phyloP scores from a whole-genome alignment of 37 sponge, comb jelly and placozoan genomes.

The Cliona cf. orientalis region DNA sequence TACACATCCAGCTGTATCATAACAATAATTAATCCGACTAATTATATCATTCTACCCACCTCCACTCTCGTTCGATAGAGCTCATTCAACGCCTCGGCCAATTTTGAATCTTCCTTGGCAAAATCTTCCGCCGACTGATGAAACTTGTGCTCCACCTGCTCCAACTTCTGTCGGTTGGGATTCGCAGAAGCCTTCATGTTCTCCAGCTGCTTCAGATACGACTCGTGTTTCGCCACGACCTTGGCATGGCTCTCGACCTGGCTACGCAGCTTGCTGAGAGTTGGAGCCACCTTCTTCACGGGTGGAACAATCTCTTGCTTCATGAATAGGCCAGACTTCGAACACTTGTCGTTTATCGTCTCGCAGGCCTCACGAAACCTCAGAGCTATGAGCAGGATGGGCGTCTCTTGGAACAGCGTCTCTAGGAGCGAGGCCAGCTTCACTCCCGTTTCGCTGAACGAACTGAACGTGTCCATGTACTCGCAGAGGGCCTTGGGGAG shows the following conservation, averaged over 20 bases:
- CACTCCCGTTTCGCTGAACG: constrained; percentile 34
- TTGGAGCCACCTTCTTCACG: constrained; percentile 53
- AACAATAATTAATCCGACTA: background rate
- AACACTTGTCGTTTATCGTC: constrained; percentile 43
- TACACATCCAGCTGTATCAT: too few relatives aligned
- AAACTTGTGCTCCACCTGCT: constrained; percentile 66
- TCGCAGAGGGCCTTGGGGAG: constrained; percentile 41
- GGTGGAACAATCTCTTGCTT: constrained; percentile 48
- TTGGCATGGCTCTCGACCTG: constrained; percentile 64
- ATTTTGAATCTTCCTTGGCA: constrained; percentile 47
- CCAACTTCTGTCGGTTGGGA: constrained; percentile 41
- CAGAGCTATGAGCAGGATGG: constrained; percentile 47
- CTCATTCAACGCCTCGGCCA: constrained; percentile 52
- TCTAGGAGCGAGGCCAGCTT: constrained; percentile 59
- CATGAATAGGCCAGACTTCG: constrained; percentile 15
- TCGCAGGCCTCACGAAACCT: constrained; percentile 64
- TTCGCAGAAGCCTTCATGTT: background rate
- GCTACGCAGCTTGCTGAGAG: constrained; percentile 45
- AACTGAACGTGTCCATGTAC: constrained; percentile 40
- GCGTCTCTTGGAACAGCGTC: constrained; percentile 66
- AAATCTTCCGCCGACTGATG: constrained; percentile 47
- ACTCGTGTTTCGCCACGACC: constrained; percentile 47
- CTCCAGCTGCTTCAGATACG: constrained; percentile 42
- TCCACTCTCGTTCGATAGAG: constrained; percentile 46
- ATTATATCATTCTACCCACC: constrained; percentile 25